Conservation (phyloP, 1,140 invertebrate genomes). For the Kradibia gibbosae region DNA sequence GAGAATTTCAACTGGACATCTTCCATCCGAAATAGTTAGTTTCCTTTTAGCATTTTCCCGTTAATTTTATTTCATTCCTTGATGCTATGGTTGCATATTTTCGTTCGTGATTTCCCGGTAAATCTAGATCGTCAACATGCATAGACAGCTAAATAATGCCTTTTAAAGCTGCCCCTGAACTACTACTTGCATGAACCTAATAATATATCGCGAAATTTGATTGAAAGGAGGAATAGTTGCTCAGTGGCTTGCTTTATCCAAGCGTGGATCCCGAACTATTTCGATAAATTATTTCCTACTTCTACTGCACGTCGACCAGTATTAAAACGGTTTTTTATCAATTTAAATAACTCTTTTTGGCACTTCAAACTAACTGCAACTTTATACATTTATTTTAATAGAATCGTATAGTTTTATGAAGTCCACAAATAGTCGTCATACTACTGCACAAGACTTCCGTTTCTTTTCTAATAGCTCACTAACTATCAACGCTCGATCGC, state of each 20-base stretch:
- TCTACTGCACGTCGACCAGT: neutral
- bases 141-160: neutral
- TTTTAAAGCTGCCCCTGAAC: neutral
- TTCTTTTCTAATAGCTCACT: neutral
- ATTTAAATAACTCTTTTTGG: neutral
- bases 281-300: neutral
- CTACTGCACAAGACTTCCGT: neutral
- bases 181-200: neutral
- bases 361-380: neutral
- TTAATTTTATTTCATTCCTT: neutral
- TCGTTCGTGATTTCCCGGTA: neutral
- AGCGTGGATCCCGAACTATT: too few species aligned
- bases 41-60: neutral
- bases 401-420: neutral
- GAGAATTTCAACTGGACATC: too few species aligned
- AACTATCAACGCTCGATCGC: neutral
- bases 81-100: neutral
- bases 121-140: neutral
- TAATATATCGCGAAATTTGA: slow-evolving; percentile 3
- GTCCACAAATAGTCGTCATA: neutral
- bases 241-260: neutral
- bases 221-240: neutral
- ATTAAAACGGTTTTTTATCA: neutral
- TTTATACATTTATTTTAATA: neutral
- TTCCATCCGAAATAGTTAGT: neutral